Conservation (phyloP, 2,888 invertebrate genomes). For the Anorthoa munda region DNA sequence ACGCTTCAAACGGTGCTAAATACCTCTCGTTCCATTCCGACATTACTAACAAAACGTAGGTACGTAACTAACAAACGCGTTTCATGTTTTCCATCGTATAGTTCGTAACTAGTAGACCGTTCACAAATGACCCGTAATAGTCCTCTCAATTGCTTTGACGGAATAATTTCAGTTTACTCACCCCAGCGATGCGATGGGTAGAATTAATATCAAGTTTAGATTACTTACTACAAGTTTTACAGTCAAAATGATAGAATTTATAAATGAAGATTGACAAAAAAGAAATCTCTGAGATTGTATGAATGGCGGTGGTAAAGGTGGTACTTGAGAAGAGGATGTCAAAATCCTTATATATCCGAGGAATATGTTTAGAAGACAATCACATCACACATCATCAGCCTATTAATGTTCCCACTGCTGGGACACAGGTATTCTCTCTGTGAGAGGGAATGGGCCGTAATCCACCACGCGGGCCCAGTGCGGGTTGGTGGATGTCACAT, state of each 20-base stretch:
- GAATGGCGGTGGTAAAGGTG: too few species aligned
- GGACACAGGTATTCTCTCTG: too few species aligned
- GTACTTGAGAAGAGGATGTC: too few species aligned
- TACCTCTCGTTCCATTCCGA: not conserved
- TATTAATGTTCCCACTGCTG: too few species aligned
- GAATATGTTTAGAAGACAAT: too few species aligned
- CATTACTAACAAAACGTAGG: not conserved
- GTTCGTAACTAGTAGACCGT: conserved; percentile 3
- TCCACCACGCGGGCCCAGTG: too few species aligned
- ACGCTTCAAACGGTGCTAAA: not conserved
- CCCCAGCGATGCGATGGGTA: not conserved
- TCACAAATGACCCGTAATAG: conserved; percentile 39
- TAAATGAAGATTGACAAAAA: too few species aligned
- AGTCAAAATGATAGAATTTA: not conserved
- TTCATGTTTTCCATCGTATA: conserved; percentile 16
- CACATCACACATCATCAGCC: too few species aligned
- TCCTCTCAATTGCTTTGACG: conserved; percentile 30
- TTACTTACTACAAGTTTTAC: conserved; percentile 11
- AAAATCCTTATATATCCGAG: too few species aligned
- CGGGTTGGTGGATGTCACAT: too few species aligned
- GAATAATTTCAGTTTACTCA: conserved; percentile 54
- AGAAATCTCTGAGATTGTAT: too few species aligned
- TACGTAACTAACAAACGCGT: not conserved
- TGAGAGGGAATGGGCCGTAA: too few species aligned
- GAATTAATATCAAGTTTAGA: conserved; percentile 1